Base-by-base conservation (phyloP, 2,797 vertebrate genomes). In the Hoplostethus atlanticus region DNA sequence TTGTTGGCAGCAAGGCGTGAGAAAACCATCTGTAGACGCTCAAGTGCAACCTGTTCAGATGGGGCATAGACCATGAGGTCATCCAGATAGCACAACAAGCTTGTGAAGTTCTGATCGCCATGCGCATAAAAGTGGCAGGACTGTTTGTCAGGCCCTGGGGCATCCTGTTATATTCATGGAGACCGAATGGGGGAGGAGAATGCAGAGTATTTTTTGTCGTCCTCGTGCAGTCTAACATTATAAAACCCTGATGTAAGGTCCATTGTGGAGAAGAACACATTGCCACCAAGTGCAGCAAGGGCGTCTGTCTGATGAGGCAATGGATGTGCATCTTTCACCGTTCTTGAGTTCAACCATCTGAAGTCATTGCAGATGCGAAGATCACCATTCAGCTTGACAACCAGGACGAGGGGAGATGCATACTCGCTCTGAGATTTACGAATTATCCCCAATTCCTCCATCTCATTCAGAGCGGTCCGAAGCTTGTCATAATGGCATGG, bases 401-500 rank as follows among this genome's bases (percentile, higher is more conserved):
- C 60, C 13, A 75, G 13, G 5, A 83, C 64, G 0, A 78, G 54
- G 1, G 63, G 62, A 3, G 66, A 81, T 7, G 66, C 17, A 2
- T 62, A 81, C 1, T 76, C 72, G 5, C 80, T 85, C 2, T 55
- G 51, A 3, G 79, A 78, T 12, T 80, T 77, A 0, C 44, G 10
- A 44, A 84, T 76, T 6, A 84, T 74, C 3, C 69, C 76, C 2
- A 30, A 62, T 31, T 75, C 66, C 2, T 80, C 79, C 74, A 84
- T 77, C 0, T 82, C 44, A 44, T 47, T 57, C 5, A 84, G 30
- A n/a, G 73, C 34, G 15, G 54, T 73, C 5, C 38, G 21, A 1
- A 81, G 57, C 15, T 81, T 76, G 5, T 76, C 66, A 52, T 76
- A 86, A 16, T 86, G 68, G 63, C 56, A 48, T 0, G 71, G 81